phyloP scores from a whole-genome alignment of 2,113 vertebrate genomes.

The Euleptes europaea region DNA sequence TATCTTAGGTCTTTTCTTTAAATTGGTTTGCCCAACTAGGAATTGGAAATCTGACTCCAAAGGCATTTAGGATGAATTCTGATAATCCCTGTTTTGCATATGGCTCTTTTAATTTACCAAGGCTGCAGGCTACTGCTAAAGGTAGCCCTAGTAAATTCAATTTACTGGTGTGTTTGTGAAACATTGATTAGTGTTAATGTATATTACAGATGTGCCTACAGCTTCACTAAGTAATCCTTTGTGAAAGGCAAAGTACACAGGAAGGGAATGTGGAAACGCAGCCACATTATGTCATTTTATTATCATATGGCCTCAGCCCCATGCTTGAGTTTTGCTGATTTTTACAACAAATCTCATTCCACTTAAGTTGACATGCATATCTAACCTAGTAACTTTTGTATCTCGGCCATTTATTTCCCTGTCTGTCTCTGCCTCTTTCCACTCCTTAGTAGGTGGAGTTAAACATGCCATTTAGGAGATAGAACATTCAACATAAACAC shows the following conservation, averaged over 20 bases:
- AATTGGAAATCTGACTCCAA: conserved; percentile 25
- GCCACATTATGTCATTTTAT: not conserved
- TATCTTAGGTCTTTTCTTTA: not conserved
- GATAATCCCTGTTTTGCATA: not conserved
- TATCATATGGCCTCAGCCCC: not conserved
- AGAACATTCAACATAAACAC: conserved; percentile 55
- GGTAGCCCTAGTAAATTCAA: not conserved
- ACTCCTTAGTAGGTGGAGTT: conserved; percentile 50
- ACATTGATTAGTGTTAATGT: not conserved
- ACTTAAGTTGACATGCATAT: not conserved
- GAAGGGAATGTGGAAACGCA: not conserved
- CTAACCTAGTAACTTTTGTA: not conserved
- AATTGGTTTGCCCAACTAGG: not conserved
- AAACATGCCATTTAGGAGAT: conserved; percentile 40
- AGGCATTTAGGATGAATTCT: not conserved
- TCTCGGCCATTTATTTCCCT: not conserved
- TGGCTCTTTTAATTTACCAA: not conserved
- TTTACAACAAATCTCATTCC: not conserved
- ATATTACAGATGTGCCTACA: not conserved
- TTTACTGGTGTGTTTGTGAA: not conserved
- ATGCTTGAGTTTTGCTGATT: not conserved
- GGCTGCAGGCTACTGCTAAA: not conserved
- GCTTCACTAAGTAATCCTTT: not conserved
- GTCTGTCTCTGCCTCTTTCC: conserved; percentile 12
- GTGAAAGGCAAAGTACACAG: not conserved